Evolutionary conservation across 2,888 invertebrate genomes (phyloP).

Genomic region (Linyphia triangularis): DNA sequence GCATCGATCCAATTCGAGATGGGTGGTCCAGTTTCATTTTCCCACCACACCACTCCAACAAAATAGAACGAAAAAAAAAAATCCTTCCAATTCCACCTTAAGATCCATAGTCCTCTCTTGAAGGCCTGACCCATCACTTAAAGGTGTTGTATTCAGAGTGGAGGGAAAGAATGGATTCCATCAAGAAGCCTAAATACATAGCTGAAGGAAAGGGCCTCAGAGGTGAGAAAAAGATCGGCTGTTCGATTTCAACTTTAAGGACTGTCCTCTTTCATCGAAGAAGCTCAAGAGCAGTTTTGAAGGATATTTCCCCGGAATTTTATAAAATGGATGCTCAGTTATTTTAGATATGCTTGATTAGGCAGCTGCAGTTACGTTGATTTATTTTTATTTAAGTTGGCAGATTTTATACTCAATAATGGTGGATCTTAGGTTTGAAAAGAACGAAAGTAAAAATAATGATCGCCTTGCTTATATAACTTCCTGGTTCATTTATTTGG

Average conservation of each 20-base stretch:
- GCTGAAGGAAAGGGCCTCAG: not conserved
- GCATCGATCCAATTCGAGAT: not conserved
- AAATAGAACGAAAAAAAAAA: not conserved
- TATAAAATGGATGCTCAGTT: too few species aligned
- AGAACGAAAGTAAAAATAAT: too few species aligned
- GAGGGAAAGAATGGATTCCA: not conserved
- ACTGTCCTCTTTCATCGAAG: not conserved
- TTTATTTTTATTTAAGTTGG: too few species aligned
- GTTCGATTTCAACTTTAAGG: not conserved
- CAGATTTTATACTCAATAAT: too few species aligned
- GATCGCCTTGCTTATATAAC: too few species aligned
- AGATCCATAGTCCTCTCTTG: not conserved
- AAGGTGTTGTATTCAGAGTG: constrained; percentile 5
- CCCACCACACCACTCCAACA: not conserved
- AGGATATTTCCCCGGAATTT: too few species aligned
- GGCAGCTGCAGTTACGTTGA: too few species aligned
- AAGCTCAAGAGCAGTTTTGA: too few species aligned
- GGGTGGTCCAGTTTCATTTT: not conserved
- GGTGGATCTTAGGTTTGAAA: too few species aligned
- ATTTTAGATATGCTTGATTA: too few species aligned
- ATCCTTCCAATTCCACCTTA: constrained; percentile 21
- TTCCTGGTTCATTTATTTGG: too few species aligned
- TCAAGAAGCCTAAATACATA: constrained; percentile 8
- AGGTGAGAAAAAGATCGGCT: constrained; percentile 30
- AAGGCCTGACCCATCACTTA: constrained; percentile 18